Evolutionary conservation across 1,140 invertebrate genomes (phyloP).

Genomic region (Cydia amplana): DNA sequence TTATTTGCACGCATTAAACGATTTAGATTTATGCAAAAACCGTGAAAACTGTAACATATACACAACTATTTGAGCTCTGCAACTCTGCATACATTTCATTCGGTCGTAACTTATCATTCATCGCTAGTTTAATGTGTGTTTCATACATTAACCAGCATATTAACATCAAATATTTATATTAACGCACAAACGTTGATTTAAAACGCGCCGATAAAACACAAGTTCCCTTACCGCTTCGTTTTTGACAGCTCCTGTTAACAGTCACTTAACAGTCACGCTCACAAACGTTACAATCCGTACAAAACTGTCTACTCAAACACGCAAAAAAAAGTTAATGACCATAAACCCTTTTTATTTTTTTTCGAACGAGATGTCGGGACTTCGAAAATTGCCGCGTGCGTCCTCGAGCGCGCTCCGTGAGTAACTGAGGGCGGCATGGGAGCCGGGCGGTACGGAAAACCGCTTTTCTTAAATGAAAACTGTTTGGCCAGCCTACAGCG

Average conservation of each 20-base stretch:
- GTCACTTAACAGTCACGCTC: conserved; percentile 37
- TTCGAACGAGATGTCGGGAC: conserved; percentile 39
- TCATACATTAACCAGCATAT: conserved; percentile 17
- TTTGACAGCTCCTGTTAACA: conserved; percentile 49
- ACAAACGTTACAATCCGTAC: neutral
- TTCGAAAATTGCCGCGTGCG: conserved; percentile 39
- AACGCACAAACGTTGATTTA: conserved; percentile 27
- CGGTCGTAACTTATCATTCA: neutral
- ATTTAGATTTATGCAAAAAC: no score
- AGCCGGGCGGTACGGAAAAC: conserved; percentile 39
- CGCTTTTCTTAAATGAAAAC: conserved; percentile 37
- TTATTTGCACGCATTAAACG: no score
- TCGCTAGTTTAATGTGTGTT: neutral
- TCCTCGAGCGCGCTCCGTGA: conserved; percentile 34
- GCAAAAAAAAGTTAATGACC: conserved; percentile 26
- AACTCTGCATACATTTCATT: neutral
- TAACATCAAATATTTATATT: conserved; percentile 23
- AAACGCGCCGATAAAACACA: conserved; percentile 40
- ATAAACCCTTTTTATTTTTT: conserved; percentile 30
- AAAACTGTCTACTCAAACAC: conserved; percentile 21
- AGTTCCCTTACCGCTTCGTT: conserved; percentile 55
- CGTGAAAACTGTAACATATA: neutral
- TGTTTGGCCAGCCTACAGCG: conserved; percentile 39
- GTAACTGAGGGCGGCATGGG: conserved; percentile 53
- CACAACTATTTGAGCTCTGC: neutral